A percentile compares a stretch with the other conserved stretches of the same genome.
Evolutionary conservation across 2,113 vertebrate species (phyloP).

Genomic region (Chaetorhynchus papuensis): DNA sequence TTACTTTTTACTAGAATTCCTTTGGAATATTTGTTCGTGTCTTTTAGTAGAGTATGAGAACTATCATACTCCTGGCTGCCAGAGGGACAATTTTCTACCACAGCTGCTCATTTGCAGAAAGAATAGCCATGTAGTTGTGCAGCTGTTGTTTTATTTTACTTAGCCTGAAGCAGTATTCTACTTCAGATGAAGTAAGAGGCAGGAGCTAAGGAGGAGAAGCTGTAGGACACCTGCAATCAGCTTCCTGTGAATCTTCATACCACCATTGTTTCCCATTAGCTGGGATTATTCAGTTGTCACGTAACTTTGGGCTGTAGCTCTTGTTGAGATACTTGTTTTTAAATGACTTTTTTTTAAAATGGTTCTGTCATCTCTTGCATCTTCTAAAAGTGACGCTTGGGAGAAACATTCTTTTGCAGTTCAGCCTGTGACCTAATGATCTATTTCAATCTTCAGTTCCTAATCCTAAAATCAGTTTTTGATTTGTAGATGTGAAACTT

Average conservation of each 20-base stretch:
- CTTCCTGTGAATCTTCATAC: background rate
- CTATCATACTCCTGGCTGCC: background rate
- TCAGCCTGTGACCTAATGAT: background rate
- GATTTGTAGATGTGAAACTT: background rate
- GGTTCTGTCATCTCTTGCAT: background rate
- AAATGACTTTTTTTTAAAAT: background rate
- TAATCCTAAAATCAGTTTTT: background rate
- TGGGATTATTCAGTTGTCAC: background rate
- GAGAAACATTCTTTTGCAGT: background rate
- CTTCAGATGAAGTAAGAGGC: constrained; percentile 29
- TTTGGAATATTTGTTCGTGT: background rate
- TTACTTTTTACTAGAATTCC: background rate
- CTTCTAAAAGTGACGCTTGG: background rate
- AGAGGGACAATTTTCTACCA: constrained; percentile 34
- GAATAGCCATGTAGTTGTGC: constrained; percentile 52
- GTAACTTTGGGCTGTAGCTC: background rate
- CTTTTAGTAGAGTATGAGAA: background rate
- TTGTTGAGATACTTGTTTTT: background rate
- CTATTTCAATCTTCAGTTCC: background rate
- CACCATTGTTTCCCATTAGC: background rate
- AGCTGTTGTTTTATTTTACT: constrained; percentile 61
- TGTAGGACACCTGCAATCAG: constrained; percentile 13
- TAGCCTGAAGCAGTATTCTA: constrained; percentile 40
- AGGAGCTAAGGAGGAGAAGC: constrained; percentile 20
- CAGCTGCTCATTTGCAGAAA: constrained; percentile 52